Base-by-base conservation (phyloP, 2,888 invertebrate genomes). In the Drosophila histrio region DNA sequence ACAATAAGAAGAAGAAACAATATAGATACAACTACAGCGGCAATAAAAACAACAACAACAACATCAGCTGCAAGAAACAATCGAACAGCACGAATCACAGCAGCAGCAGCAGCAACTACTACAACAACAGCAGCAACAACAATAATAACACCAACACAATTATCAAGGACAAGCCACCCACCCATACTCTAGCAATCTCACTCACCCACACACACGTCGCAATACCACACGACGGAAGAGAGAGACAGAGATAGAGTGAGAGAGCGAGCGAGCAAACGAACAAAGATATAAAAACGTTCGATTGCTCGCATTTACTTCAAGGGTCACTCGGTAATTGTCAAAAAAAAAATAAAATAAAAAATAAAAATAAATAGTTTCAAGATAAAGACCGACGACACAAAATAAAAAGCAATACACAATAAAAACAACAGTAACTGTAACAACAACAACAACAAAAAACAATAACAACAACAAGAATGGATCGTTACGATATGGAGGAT, bases 401-500 rank as follows among this genome's bases (percentile, higher is more conserved):
- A 17, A 32, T 26, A 65, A 43, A 44, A n/a, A 43, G 21, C 5
- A 39, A 15, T 11, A 34, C 34, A 26, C 15, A 44, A n/a, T 7
- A 52, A 11, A 59, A 41, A 11, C 21, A 36, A 32, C 28, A 15
- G n/a, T 44, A 53, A 32, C 32, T 17, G 13, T 24, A 44, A 47
- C 41, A 41, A 13, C 13, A 32, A 41, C 15, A 58, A 24, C 2
- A 24, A 41, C 9, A 62, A 24, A 41, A 8, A 62, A 34, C 38
- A 41, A 9, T 11, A 15, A 38, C 11, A 39, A 36, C 28, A 54
- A 44, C 39, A 13, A 64, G 44, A 28, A 90, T 90, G 90, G 90
- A 90, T 82, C 88, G 77, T 62, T 90, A 83, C 73, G 90, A 87
- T 69, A 79, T 89, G 77, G 89, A 90, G 50, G 91, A 90, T 74